phyloP scores from a whole-genome alignment of 2,888 invertebrate species.

The Rhaphigaster nebulosa region DNA sequence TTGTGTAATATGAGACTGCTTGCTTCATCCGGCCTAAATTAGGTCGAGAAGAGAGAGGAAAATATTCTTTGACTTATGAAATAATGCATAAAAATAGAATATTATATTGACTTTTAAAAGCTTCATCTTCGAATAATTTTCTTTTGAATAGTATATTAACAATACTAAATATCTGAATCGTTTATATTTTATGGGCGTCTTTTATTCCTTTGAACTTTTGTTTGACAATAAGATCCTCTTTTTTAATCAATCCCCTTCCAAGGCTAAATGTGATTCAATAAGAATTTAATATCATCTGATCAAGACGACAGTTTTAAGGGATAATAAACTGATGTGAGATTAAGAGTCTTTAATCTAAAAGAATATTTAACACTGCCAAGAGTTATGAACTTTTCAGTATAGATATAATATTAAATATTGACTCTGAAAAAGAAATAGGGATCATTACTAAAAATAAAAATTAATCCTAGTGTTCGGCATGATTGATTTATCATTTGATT shows the following conservation, averaged over 20 bases:
- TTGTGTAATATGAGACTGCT: neutral
- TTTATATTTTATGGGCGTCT: neutral
- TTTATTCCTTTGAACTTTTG: neutral
- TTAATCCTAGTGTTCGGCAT: no score
- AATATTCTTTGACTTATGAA: neutral
- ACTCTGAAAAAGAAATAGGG: no score
- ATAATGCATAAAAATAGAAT: neutral
- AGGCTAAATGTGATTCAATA: neutral
- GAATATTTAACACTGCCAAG: neutral
- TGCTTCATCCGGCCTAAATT: neutral
- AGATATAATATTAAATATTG: no score
- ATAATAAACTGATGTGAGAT: neutral
- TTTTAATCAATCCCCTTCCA: neutral
- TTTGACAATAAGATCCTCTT: neutral
- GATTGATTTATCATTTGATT: no score
- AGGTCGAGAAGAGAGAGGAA: neutral
- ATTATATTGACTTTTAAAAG: neutral
- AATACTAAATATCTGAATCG: neutral
- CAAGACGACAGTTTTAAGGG: neutral
- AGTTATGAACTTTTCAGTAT: no score
- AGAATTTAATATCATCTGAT: neutral
- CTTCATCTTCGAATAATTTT: neutral
- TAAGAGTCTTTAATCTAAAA: neutral
- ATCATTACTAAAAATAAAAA: no score
- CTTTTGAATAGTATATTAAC: neutral